Conservation (phyloP, 2,113 vertebrate species). For the Taurulus bubalis region DNA sequence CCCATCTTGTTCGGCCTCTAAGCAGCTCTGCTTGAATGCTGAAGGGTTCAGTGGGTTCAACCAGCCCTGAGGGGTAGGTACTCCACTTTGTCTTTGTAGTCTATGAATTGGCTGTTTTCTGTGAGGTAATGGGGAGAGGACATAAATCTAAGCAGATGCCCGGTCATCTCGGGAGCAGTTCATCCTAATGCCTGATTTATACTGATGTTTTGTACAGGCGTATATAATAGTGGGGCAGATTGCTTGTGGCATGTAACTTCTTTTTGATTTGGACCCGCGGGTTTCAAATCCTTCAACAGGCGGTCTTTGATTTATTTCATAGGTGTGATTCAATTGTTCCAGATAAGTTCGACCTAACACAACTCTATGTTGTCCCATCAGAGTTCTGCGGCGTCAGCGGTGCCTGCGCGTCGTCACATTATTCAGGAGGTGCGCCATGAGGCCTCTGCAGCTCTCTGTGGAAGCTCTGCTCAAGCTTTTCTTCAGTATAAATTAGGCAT, state of each 20-base stretch:
- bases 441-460: too few species aligned
- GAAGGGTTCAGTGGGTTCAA: conserved; percentile 66
- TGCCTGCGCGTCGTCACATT: too few species aligned
- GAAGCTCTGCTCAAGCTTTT: too few species aligned
- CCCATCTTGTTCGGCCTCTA: conserved; percentile 5
- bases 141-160: conserved; percentile 35
- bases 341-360: not conserved
- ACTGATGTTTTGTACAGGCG: not conserved
- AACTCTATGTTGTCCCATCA: not conserved
- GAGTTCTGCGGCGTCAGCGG: too few species aligned
- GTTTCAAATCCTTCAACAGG: not conserved
- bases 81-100: conserved; percentile 51
- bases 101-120: conserved; percentile 45
- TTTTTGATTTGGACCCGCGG: not conserved
- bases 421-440: too few species aligned
- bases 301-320: not conserved
- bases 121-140: conserved; percentile 21
- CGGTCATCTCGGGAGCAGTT: not conserved
- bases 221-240: not conserved
- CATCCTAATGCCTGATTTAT: conserved; percentile 1
- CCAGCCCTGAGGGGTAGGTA: conserved; percentile 21
- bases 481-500: not conserved
- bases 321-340: not conserved
- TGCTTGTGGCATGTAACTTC: not conserved
- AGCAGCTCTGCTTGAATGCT: conserved; percentile 29